Percentiles rank a stretch among this genome's conserved stretches.
These are phyloP conservation scores for Rhombomys opimus DNA, from an alignment of 2,113 vertebrate genomes.

Conservation along the genomic window DNA sequence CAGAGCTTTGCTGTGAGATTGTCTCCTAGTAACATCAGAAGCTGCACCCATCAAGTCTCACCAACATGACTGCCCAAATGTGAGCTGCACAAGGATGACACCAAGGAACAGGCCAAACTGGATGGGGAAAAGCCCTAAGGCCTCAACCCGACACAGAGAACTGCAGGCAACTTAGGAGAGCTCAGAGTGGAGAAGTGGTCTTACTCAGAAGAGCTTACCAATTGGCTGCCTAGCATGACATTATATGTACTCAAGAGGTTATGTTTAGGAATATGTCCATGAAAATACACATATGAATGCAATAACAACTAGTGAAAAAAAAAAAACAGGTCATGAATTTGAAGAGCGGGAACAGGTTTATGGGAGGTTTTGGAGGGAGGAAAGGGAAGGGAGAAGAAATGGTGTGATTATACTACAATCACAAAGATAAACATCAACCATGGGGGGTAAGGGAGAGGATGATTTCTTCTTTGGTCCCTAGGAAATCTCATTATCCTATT, in stretches of 20 bases:
- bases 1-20: neutral
- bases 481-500: conserved; percentile 24
- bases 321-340: neutral
- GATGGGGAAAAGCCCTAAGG: neutral
- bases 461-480: neutral
- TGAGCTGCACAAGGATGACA: neutral
- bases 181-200: neutral
- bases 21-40: neutral
- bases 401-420: neutral
- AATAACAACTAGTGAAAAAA: neutral
- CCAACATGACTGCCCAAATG: neutral
- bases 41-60: neutral
- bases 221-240: too few relatives aligned
- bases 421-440: neutral
- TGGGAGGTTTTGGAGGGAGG: neutral
- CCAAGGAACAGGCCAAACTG: neutral
- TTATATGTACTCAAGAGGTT: neutral
- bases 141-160: neutral
- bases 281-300: neutral
- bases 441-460: neutral
- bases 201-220: neutral
- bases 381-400: neutral
- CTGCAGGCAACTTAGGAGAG: neutral
- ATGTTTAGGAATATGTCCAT: neutral
- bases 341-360: neutral